A percentile compares a stretch with the other conserved stretches of the same genome.
Evolutionary conservation across 1,140 invertebrate genomes (phyloP).

Genomic region (Linepithema humile): DNA sequence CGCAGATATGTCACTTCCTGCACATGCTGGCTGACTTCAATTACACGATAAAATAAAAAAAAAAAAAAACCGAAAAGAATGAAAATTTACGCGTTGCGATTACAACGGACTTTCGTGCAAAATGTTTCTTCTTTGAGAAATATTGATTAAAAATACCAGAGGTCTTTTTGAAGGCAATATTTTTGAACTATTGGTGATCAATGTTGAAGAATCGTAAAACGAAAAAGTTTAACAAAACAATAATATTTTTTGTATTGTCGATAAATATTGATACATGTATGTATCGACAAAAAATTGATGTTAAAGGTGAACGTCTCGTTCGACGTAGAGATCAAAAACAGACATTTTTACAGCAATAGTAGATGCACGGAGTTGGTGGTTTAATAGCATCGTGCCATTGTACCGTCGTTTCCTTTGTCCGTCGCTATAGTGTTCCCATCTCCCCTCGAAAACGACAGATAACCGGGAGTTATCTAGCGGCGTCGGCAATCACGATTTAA

Average conservation of each 20-base stretch:
- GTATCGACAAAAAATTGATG: background rate
- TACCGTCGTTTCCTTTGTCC: background rate
- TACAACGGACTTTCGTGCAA: slow-evolving; percentile 18
- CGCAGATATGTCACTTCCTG: background rate
- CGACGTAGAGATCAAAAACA: background rate
- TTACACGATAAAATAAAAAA: slow-evolving; percentile 3
- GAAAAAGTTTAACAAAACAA: background rate
- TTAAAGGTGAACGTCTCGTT: background rate
- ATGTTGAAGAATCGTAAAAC: background rate
- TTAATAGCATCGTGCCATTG: background rate
- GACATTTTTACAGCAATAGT: background rate
- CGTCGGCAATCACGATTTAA: background rate
- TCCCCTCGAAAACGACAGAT: background rate
- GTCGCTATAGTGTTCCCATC: background rate
- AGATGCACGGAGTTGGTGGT: background rate
- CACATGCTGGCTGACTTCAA: slow-evolving; percentile 7
- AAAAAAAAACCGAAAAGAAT: too few relatives aligned
- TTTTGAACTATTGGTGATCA: background rate
- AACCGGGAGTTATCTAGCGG: background rate
- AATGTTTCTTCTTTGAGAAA: slow-evolving; percentile 10
- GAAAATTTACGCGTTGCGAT: background rate
- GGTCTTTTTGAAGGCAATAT: too few relatives aligned
- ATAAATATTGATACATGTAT: background rate
- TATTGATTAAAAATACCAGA: background rate
- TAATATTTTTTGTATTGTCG: background rate